A percentile compares a stretch with the other conserved stretches of the same genome.
Conservation (phyloP, 1,140 invertebrate species). For the Pentalonia nigronervosa region DNA sequence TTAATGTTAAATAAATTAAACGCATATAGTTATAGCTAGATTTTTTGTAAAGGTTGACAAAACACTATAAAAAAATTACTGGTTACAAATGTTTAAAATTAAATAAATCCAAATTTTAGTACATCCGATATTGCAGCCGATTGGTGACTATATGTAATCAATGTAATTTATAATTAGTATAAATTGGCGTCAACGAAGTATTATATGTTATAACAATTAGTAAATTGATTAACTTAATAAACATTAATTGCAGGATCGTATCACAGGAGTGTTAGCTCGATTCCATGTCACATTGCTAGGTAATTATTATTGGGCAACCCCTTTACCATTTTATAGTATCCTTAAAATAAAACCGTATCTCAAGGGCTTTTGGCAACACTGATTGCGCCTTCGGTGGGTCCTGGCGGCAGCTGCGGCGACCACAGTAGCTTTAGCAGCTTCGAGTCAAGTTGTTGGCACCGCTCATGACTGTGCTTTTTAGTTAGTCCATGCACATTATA, state of each 20-base stretch:
- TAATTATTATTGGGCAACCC: not conserved
- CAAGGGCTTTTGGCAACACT: constrained; percentile 47
- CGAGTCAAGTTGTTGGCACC: constrained; percentile 41
- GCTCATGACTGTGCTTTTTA: constrained; percentile 49
- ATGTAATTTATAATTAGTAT: no score
- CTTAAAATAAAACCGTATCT: constrained; percentile 33
- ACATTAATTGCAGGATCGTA: not conserved
- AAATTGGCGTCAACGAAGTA: not conserved
- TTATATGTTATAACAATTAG: not conserved
- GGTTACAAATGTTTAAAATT: not conserved
- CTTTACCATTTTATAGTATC: not conserved
- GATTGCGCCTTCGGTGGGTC: constrained; percentile 54
- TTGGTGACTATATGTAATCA: not conserved
- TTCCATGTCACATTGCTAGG: not conserved
- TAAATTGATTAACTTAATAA: not conserved
- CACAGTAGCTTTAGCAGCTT: constrained; percentile 57
- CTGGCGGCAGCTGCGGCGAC: constrained; percentile 43
- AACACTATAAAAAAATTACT: not conserved
- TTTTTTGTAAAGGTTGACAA: not conserved
- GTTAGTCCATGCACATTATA: constrained; percentile 45
- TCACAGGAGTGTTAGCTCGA: not conserved
- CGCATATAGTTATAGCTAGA: not conserved
- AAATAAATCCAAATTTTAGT: not conserved
- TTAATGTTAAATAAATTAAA: no score
- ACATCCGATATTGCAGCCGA: not conserved